Conservation (phyloP, 2,113 vertebrate genomes). For the Oryzias javanicus region DNA sequence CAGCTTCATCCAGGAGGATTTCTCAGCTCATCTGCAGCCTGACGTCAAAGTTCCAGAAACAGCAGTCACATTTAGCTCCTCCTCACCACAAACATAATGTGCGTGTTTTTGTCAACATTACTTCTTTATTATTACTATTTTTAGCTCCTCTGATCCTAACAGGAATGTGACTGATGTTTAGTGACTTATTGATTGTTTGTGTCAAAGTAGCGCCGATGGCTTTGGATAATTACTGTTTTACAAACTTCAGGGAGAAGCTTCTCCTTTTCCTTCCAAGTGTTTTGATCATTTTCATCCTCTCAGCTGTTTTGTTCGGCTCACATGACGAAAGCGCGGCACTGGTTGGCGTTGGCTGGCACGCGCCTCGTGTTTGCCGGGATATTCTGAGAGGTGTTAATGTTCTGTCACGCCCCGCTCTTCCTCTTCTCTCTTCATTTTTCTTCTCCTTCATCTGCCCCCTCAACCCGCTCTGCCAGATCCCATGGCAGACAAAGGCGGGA, state of each 20-base stretch:
- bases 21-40: conserved; percentile 53
- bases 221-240: conserved; percentile 68
- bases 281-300: conserved; percentile 22
- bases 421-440: not conserved
- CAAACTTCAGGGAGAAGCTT: conserved; percentile 27
- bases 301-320: conserved; percentile 26
- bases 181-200: conserved; percentile 50
- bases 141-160: conserved; percentile 49
- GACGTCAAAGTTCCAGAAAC: conserved; percentile 71
- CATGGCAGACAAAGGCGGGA: conserved; percentile 17
- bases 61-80: conserved; percentile 38
- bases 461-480: conserved; percentile 8
- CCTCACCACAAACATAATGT: conserved; percentile 60
- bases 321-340: conserved; percentile 11
- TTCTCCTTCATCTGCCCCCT: not conserved
- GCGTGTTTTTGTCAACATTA: conserved; percentile 59
- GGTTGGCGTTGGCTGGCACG: conserved; percentile 9
- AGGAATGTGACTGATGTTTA: conserved; percentile 58
- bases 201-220: conserved; percentile 40
- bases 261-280: conserved; percentile 32
- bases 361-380: conserved; percentile 25
- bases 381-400: conserved; percentile 53
- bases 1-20: conserved; percentile 56
- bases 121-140: conserved; percentile 63
- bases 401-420: conserved; percentile 25